These are phyloP conservation scores for Benitochromis conjunctus DNA, from an alignment of 2,113 vertebrate species.

Conservation along the genomic window DNA sequence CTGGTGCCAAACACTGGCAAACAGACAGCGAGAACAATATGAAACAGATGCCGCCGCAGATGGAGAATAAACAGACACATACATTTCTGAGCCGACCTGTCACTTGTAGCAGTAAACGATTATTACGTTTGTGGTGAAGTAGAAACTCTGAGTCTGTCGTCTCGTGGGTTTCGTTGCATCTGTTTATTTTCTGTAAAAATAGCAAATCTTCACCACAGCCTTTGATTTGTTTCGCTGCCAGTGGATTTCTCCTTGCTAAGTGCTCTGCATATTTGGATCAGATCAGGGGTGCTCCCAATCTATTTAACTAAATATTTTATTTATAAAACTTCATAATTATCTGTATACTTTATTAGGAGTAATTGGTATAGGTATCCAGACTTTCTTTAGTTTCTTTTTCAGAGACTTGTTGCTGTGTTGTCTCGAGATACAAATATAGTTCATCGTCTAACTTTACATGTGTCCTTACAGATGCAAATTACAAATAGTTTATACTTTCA, in stretches of 20 bases:
- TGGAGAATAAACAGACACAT: constrained; percentile 62
- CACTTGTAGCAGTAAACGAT: constrained; percentile 48
- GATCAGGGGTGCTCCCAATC: background rate
- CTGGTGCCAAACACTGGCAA: constrained; percentile 41
- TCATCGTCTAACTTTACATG: background rate
- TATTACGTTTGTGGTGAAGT: constrained; percentile 24
- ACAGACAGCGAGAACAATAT: constrained; percentile 39
- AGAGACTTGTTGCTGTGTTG: background rate
- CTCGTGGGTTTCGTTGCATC: constrained; percentile 13
- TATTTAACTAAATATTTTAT: background rate
- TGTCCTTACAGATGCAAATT: background rate
- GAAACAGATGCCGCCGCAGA: constrained; percentile 72
- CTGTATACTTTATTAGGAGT: background rate
- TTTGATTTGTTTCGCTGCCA: background rate
- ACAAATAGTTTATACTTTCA: background rate
- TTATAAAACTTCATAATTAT: background rate
- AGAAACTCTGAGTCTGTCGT: constrained; percentile 12
- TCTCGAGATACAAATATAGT: rapidly evolving
- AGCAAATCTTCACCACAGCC: background rate
- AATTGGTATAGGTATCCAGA: background rate
- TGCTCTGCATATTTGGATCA: background rate
- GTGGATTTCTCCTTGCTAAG: background rate
- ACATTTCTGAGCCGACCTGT: constrained; percentile 54
- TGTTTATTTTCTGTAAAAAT: background rate
- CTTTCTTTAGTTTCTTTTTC: background rate